A percentile compares a stretch with the other conserved stretches of the same genome.
Conservation (phyloP, 2,888 invertebrate genomes). For the Perithous albicinctus region DNA sequence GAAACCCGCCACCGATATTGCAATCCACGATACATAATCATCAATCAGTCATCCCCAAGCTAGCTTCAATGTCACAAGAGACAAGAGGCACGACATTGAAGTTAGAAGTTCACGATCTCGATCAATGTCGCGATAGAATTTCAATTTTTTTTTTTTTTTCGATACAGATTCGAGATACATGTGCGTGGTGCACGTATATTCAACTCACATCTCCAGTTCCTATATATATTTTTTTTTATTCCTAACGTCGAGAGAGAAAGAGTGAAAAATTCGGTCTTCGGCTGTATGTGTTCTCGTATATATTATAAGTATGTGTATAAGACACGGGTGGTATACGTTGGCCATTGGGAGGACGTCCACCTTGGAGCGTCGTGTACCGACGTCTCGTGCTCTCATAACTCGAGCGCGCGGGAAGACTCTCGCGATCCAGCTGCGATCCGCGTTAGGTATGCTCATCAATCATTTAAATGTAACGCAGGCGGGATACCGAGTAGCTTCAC, state of each 20-base stretch:
- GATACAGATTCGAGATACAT: neutral
- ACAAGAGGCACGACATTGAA: constrained; percentile 22
- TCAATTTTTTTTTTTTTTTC: constrained; percentile 21
- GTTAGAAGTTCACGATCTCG: constrained; percentile 3
- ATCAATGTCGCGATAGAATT: constrained; percentile 28
- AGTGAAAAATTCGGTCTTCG: constrained; percentile 27
- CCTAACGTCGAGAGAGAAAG: neutral
- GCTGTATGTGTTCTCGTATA: constrained; percentile 41
- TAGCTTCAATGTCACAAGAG: constrained; percentile 18
- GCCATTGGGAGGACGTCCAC: constrained; percentile 43
- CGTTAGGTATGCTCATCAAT: constrained; percentile 83
- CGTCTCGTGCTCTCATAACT: constrained; percentile 68
- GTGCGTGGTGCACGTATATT: neutral
- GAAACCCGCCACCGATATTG: neutral
- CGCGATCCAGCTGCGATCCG: constrained; percentile 81
- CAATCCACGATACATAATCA: neutral
- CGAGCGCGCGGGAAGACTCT: constrained; percentile 63
- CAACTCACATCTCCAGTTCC: constrained; percentile 11
- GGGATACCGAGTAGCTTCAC: constrained; percentile 58
- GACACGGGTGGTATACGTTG: constrained; percentile 58
- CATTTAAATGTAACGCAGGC: constrained; percentile 81
- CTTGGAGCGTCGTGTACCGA: constrained; percentile 49
- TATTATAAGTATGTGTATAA: constrained; percentile 48
- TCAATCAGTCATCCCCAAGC: constrained; percentile 20
- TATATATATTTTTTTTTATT: constrained; percentile 48